Conservation (phyloP, 2,113 vertebrate species). For the Seriola rivoliana region DNA sequence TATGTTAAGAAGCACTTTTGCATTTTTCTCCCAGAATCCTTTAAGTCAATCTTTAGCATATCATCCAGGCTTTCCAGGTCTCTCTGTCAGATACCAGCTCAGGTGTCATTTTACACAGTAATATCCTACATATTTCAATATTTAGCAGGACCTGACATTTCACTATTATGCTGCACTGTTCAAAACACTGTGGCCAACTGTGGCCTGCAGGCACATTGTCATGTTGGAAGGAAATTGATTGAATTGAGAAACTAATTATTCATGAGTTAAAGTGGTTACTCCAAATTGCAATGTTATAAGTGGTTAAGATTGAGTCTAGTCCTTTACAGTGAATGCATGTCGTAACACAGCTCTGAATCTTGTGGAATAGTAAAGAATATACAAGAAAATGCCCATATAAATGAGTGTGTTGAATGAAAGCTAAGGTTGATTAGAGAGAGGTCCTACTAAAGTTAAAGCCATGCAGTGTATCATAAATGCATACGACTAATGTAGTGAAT, state of each 20-base stretch:
- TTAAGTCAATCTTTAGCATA: not conserved
- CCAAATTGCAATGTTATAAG: slow-evolving; percentile 16
- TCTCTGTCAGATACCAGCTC: slow-evolving; percentile 13
- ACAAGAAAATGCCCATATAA: not conserved
- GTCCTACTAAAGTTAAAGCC: not conserved
- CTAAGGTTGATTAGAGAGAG: not conserved
- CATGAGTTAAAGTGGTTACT: slow-evolving; percentile 48
- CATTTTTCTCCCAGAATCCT: slow-evolving; percentile 14
- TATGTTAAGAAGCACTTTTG: not conserved
- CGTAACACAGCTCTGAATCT: not conserved
- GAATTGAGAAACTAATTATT: slow-evolving; percentile 58
- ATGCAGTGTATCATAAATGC: not conserved
- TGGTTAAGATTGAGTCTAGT: slow-evolving; percentile 3
- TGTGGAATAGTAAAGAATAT: not conserved
- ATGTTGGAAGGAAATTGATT: slow-evolving; percentile 49
- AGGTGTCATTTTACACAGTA: slow-evolving; percentile 16
- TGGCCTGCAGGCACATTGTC: slow-evolving; percentile 22
- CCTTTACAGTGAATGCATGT: not conserved
- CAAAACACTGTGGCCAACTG: slow-evolving; percentile 14
- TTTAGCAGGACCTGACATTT: slow-evolving; percentile 24
- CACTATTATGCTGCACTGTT: not conserved
- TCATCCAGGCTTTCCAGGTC: not conserved
- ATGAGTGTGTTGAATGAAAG: not conserved
- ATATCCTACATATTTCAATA: slow-evolving; percentile 18
- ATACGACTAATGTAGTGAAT: too few species aligned